These are phyloP conservation scores for Sinotaia quadrata DNA, from an alignment of 2,888 invertebrate genomes.

Conservation along the genomic window DNA sequence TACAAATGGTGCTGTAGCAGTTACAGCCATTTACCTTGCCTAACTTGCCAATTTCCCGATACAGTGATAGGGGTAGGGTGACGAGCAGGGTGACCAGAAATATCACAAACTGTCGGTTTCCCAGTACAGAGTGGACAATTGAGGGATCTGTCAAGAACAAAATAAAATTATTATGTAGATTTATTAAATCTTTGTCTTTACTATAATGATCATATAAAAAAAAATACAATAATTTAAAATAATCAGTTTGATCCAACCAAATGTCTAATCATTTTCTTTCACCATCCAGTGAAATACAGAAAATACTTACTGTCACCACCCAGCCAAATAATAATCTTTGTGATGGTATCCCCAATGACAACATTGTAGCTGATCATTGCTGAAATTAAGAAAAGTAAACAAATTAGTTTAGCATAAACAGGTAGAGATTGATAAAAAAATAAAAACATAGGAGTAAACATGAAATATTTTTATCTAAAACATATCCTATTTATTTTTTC, in stretches of 20 bases:
- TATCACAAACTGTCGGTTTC: slow-evolving; percentile 80
- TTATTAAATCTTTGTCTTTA: no score
- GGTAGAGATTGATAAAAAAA: no score
- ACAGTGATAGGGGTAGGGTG: slow-evolving; percentile 85
- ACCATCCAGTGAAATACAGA: no score
- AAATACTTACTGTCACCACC: slow-evolving; percentile 74
- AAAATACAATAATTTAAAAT: neutral
- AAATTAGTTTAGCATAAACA: no score
- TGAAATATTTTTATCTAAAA: no score
- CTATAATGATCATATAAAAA: no score
- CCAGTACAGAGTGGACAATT: slow-evolving; percentile 73
- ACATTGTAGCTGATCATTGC: slow-evolving; percentile 92
- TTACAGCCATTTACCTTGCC: slow-evolving; percentile 75
- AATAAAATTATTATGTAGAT: no score
- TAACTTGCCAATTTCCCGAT: slow-evolving; percentile 82
- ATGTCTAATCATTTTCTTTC: no score
- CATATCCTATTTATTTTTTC: no score
- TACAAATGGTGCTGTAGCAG: neutral
- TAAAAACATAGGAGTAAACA: no score
- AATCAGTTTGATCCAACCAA: neutral
- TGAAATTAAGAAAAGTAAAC: slow-evolving; percentile 73
- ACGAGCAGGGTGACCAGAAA: slow-evolving; percentile 82
- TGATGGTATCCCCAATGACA: slow-evolving; percentile 88
- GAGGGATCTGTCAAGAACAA: slow-evolving; percentile 32
- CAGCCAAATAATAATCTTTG: slow-evolving; percentile 84